These are phyloP conservation scores for Anniella stebbinsi DNA, from an alignment of 2,797 vertebrate species.

Conservation along the genomic window DNA sequence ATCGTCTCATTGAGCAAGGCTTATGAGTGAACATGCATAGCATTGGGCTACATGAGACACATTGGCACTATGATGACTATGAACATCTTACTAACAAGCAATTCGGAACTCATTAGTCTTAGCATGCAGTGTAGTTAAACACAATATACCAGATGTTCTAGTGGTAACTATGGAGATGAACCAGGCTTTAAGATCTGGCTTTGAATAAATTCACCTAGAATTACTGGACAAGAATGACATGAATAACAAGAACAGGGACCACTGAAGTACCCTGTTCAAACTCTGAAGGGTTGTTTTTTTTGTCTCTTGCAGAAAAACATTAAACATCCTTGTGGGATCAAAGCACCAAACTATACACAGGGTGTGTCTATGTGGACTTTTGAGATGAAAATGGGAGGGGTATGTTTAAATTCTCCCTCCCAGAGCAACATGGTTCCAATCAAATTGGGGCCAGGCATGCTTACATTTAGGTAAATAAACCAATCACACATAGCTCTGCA, in stretches of 20 bases:
- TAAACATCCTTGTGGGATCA: neutral
- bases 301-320: neutral
- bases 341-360: neutral
- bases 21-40: neutral
- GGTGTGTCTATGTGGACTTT: too few relatives aligned
- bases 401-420: too few relatives aligned
- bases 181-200: neutral
- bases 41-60: neutral
- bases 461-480: neutral
- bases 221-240: neutral
- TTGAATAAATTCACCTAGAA: neutral
- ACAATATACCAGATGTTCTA: slow-evolving; percentile 1
- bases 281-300: neutral
- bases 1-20: neutral
- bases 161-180: neutral
- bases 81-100: slow-evolving; percentile 16
- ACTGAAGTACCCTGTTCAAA: neutral
- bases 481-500: too few relatives aligned
- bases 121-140: neutral
- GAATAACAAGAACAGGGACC: neutral
- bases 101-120: slow-evolving; percentile 2
- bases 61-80: neutral
- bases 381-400: too few relatives aligned
- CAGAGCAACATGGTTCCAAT: too few relatives aligned
- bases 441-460: too few relatives aligned